These are phyloP conservation scores for Leucosticte australis DNA, from an alignment of 2,113 vertebrate species.

Conservation along the genomic window DNA sequence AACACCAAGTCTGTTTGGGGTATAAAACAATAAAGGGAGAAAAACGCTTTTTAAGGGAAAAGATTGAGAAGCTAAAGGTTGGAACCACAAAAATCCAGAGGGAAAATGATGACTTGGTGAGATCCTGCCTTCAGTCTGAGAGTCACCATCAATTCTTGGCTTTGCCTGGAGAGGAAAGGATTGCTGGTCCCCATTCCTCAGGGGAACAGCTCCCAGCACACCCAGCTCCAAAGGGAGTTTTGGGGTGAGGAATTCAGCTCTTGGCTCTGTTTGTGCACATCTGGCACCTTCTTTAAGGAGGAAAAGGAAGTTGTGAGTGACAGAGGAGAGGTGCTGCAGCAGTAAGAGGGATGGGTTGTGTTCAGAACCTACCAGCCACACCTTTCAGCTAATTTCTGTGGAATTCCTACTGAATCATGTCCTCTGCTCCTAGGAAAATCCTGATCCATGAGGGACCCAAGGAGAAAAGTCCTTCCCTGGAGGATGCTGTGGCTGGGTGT, in stretches of 20 bases:
- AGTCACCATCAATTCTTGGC: background rate
- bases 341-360: background rate
- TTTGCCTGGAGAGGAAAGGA: background rate
- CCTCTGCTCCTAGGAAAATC: background rate
- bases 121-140: background rate
- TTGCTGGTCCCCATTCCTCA: background rate
- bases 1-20: background rate
- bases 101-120: background rate
- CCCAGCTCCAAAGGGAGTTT: background rate
- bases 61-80: background rate
- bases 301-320: background rate
- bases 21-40: background rate
- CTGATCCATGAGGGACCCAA: no score
- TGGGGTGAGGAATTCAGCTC: background rate
- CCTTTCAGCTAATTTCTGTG: background rate
- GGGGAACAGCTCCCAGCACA: background rate
- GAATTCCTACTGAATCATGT: background rate
- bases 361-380: background rate
- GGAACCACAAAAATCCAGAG: background rate
- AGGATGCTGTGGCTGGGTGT: background rate
- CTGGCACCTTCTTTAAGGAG: background rate
- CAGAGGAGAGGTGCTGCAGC: background rate
- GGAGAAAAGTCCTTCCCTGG: background rate
- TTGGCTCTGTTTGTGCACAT: background rate
- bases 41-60: background rate